phyloP scores from a whole-genome alignment of 1,140 invertebrate species.

The Ceratina japonica region DNA sequence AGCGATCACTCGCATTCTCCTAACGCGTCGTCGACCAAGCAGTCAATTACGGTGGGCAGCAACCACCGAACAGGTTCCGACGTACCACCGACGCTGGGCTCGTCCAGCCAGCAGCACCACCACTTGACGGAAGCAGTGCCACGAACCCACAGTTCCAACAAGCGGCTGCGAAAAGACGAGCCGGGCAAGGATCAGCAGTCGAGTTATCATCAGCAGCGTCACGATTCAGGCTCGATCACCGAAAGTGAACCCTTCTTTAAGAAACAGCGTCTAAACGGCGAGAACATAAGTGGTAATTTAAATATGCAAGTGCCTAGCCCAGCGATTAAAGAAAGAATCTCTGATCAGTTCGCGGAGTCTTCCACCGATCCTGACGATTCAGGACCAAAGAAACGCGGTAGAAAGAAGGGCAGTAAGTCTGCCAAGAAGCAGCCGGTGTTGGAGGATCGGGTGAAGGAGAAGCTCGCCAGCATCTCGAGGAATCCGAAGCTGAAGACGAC shows the following conservation, averaged over 20 bases:
- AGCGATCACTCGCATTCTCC: conserved; percentile 77
- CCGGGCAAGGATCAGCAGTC: conserved; percentile 52
- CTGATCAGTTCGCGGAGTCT: conserved; percentile 58
- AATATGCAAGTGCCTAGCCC: conserved; percentile 79
- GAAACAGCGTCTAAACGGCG: conserved; percentile 76
- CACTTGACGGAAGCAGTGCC: conserved; percentile 79
- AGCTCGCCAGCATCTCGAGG: conserved; percentile 82
- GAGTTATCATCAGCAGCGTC: conserved; percentile 27
- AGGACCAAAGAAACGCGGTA: conserved; percentile 83
- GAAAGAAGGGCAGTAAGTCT: conserved; percentile 86
- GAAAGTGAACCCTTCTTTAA: conserved; percentile 67
- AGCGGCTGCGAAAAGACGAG: conserved; percentile 82
- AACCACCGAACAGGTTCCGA: conserved; percentile 72
- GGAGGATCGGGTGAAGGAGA: conserved; percentile 83
- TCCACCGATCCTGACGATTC: conserved; percentile 62
- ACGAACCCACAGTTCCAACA: conserved; percentile 83
- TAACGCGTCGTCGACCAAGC: conserved; percentile 70
- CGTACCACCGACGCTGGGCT: conserved; percentile 60
- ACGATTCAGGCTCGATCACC: conserved; percentile 33
- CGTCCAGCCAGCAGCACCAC: conserved; percentile 74
- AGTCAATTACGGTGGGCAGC: conserved; percentile 61
- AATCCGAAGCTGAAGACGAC: conserved; percentile 91
- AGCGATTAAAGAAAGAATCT: conserved; percentile 62
- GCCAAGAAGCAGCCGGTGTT: conserved; percentile 77
- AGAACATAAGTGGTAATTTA: conserved; percentile 69